These are phyloP conservation scores for Ridgeia piscesae DNA, from an alignment of 1,140 invertebrate genomes.

Conservation along the genomic window DNA sequence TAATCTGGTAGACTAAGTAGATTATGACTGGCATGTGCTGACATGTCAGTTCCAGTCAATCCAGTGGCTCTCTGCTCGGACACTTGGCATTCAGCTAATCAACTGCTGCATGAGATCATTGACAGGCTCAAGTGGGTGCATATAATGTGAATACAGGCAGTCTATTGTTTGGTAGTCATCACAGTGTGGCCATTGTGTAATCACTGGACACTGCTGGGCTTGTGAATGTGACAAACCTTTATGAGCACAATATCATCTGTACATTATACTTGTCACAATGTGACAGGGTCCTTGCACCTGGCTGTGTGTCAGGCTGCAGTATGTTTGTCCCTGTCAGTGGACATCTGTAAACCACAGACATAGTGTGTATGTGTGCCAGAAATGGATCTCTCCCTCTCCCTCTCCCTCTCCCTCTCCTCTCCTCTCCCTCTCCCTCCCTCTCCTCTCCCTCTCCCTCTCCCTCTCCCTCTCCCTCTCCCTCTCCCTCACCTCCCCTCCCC, in stretches of 20 bases:
- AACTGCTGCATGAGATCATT: background rate
- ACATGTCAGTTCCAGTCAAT: background rate
- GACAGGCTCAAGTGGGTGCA: background rate
- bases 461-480: too few species aligned
- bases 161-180: background rate
- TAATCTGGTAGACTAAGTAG: background rate
- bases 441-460: too few species aligned
- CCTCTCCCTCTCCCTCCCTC: too few species aligned
- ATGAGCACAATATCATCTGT: background rate
- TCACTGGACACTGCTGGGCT: background rate
- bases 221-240: too few species aligned
- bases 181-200: background rate
- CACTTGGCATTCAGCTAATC: background rate
- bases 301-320: background rate
- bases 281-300: background rate
- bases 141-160: background rate
- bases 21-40: background rate
- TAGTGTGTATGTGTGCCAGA: too few species aligned
- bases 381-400: too few species aligned
- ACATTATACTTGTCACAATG: too few species aligned
- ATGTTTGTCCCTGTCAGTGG: background rate
- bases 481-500: too few species aligned
- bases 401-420: too few species aligned
- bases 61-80: background rate
- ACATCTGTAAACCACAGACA: too few species aligned